phyloP scores from a whole-genome alignment of 2,113 vertebrate species.

The Pelobates fuscus region DNA sequence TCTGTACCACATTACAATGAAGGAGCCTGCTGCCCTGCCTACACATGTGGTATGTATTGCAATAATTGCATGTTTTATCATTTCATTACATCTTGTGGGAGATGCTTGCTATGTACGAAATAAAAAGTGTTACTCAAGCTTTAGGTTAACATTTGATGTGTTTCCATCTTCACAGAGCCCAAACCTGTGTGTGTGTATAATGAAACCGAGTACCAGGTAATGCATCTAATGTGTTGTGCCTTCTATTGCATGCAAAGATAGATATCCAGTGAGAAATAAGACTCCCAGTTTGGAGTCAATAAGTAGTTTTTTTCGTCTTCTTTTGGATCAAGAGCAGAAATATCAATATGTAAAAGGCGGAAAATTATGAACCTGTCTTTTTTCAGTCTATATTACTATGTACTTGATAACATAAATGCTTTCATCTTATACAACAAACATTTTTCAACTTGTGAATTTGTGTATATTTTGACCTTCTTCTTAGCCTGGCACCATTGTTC shows the following conservation, averaged over 20 bases:
- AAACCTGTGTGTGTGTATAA: conserved; percentile 68
- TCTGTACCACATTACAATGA: not conserved
- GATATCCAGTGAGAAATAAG: no score
- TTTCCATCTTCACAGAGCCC: conserved; percentile 63
- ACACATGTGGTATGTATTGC: conserved; percentile 68
- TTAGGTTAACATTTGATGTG: conserved; percentile 31
- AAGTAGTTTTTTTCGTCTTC: no score
- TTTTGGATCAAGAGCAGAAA: no score
- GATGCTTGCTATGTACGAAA: no score
- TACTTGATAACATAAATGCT: not conserved
- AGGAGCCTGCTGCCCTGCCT: conserved; percentile 66
- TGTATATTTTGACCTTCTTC: not conserved
- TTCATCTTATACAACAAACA: no score
- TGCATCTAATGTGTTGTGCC: not conserved
- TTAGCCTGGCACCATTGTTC: conserved; percentile 63
- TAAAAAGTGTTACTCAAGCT: no score
- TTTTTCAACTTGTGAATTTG: not conserved
- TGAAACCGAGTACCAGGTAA: conserved; percentile 68
- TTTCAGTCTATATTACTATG: no score
- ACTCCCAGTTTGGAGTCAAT: no score
- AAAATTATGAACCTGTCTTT: no score
- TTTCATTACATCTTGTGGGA: not conserved
- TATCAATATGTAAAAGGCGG: no score
- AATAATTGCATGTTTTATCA: not conserved
- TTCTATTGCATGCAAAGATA: not conserved